phyloP scores from a whole-genome alignment of 1,140 invertebrate species.

The Heliconius melpomene region DNA sequence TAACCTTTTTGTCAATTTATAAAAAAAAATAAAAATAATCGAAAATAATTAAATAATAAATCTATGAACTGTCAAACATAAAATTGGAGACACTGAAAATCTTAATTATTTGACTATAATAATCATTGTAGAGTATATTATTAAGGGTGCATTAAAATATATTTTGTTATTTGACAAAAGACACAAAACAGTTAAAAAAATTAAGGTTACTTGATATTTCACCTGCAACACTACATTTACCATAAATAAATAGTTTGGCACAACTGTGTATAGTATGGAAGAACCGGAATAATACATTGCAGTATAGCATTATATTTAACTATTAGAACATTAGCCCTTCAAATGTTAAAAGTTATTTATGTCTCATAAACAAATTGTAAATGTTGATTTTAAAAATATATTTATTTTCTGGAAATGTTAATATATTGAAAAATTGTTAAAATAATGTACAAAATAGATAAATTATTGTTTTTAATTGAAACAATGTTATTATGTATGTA shows the following conservation, averaged over 20 bases:
- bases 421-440: too few species aligned
- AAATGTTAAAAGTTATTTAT: not conserved
- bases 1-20: too few species aligned
- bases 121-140: too few species aligned
- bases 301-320: not conserved
- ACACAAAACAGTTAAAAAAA: not conserved
- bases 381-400: too few species aligned
- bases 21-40: not conserved
- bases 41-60: not conserved
- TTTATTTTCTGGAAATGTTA: too few species aligned
- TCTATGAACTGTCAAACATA: not conserved
- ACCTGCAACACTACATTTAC: not conserved
- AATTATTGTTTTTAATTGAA: too few species aligned
- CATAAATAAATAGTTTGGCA: slow-evolving; percentile 33
- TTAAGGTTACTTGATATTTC: not conserved
- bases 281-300: slow-evolving; percentile 17
- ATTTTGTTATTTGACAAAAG: not conserved
- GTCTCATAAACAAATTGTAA: too few species aligned
- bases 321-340: not conserved
- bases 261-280: slow-evolving; percentile 29
- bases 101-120: too few species aligned
- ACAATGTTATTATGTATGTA: too few species aligned
- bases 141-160: too few species aligned
- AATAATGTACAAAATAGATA: too few species aligned
- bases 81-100: too few species aligned